Evolutionary conservation across 2,113 vertebrate genomes (phyloP).

Genomic region (Ptychochromis oligacanthus): DNA sequence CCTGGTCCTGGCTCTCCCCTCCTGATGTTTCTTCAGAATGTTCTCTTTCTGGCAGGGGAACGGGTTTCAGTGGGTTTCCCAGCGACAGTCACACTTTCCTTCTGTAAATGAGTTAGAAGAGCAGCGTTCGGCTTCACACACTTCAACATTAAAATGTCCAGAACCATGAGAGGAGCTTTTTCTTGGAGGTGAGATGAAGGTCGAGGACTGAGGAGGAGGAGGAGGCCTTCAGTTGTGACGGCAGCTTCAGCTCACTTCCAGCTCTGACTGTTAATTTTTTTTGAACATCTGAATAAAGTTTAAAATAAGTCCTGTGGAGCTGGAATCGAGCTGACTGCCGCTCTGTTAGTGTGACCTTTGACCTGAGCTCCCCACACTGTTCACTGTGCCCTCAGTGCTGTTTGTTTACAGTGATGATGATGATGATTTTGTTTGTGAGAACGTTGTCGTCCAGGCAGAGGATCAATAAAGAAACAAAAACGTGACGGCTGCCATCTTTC

Average conservation of each 20-base stretch:
- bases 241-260: background rate
- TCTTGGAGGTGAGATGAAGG: too few relatives aligned
- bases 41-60: too few relatives aligned
- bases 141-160: too few relatives aligned
- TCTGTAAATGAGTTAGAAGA: too few relatives aligned
- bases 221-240: background rate
- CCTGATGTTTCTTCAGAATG: too few relatives aligned
- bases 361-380: constrained; percentile 11
- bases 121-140: background rate
- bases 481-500: background rate
- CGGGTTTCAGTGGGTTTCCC: too few relatives aligned
- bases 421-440: constrained; percentile 10
- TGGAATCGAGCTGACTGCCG: background rate
- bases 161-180: too few relatives aligned
- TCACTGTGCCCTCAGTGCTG: constrained; percentile 5
- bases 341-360: constrained; percentile 9
- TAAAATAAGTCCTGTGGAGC: background rate
- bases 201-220: background rate
- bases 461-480: constrained; percentile 39
- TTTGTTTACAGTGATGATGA: background rate
- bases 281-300: background rate
- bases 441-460: background rate
- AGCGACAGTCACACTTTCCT: too few relatives aligned
- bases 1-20: background rate
- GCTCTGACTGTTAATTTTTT: background rate